These are phyloP conservation scores for Pavo muticus DNA, from an alignment of 2,113 vertebrate species.

Conservation along the genomic window DNA sequence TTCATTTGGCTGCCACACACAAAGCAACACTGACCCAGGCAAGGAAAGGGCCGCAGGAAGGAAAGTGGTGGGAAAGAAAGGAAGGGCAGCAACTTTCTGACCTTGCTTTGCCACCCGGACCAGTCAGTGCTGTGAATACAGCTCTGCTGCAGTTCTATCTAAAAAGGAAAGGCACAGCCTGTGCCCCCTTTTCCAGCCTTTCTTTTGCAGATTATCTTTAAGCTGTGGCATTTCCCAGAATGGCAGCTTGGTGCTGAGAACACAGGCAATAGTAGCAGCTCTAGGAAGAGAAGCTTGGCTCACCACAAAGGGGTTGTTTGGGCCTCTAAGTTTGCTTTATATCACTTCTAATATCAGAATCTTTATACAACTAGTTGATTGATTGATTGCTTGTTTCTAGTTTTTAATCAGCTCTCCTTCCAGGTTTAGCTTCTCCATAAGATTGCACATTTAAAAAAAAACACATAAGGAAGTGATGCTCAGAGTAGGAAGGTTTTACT, in stretches of 20 bases:
- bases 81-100: conserved; percentile 1
- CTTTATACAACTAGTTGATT: not conserved
- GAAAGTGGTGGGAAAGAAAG: not conserved
- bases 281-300: not conserved
- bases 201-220: not conserved
- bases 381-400: not conserved
- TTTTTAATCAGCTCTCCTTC: not conserved
- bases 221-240: not conserved
- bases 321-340: not conserved
- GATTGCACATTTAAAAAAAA: not conserved
- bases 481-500: not conserved
- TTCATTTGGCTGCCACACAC: not conserved
- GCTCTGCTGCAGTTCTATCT: not conserved
- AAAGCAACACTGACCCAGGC: not conserved
- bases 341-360: not conserved
- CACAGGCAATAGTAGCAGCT: not conserved
- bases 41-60: not conserved
- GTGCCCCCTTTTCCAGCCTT: not conserved
- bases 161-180: not conserved
- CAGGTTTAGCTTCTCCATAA: not conserved
- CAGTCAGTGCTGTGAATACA: not conserved
- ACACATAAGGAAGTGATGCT: not conserved
- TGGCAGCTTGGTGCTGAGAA: not conserved
- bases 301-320: not conserved
- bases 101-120: not conserved